Evolutionary conservation across 1,140 invertebrate genomes (phyloP).

Genomic region (Platyscapa corneri): DNA sequence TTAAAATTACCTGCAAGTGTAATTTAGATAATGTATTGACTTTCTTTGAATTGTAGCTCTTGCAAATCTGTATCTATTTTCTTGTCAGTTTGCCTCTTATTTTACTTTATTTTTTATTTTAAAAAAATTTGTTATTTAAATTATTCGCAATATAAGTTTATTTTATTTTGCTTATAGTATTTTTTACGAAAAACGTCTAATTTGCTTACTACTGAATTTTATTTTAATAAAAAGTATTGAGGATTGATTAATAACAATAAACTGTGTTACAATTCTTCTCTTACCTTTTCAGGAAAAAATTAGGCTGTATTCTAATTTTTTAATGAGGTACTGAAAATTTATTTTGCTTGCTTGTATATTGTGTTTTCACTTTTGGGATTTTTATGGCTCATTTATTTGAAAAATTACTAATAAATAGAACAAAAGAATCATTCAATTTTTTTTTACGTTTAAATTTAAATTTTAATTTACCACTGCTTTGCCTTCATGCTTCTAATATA

Average conservation of each 20-base stretch:
- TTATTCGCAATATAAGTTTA: constrained; percentile 4
- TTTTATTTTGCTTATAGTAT: constrained; percentile 41
- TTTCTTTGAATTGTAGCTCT: constrained; percentile 12
- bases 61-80: constrained; percentile 36
- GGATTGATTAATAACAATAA: constrained; percentile 37
- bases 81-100: constrained; percentile 46
- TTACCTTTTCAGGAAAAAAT: constrained; percentile 67
- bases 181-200: constrained; percentile 23
- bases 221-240: constrained; percentile 28
- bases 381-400: constrained; percentile 29
- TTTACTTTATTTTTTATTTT: constrained; percentile 13
- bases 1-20: constrained; percentile 32
- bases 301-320: constrained; percentile 64
- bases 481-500: constrained; percentile 43
- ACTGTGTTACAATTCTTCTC: constrained; percentile 56
- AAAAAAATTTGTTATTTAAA: constrained; percentile 1
- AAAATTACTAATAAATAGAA: constrained; percentile 31
- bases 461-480: constrained; percentile 27
- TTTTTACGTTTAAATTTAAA: not conserved
- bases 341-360: constrained; percentile 58
- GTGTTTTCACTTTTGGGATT: constrained; percentile 54
- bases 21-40: constrained; percentile 3
- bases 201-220: constrained; percentile 32
- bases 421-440: constrained; percentile 1
- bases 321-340: constrained; percentile 66